Evolutionary conservation across 1,140 invertebrate genomes (phyloP).

Genomic region (Metaphire vulgaris): DNA sequence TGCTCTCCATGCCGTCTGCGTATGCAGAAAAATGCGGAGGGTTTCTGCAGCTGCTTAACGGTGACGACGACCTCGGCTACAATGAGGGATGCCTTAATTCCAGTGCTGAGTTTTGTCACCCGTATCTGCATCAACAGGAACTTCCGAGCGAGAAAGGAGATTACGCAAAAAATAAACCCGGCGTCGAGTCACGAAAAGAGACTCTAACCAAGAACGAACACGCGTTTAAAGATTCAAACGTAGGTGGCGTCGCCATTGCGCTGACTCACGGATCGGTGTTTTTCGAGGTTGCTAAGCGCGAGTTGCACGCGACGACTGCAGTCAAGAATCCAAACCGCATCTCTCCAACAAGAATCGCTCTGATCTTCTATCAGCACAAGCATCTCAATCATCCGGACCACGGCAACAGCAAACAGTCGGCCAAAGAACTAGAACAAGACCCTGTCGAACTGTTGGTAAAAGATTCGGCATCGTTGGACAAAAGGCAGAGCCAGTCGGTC

Average conservation of each 20-base stretch:
- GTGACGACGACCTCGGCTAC: neutral
- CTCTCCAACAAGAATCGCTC: constrained; percentile 78
- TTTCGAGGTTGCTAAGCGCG: constrained; percentile 89
- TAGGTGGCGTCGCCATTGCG: constrained; percentile 88
- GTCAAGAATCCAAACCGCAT: constrained; percentile 74
- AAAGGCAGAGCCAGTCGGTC: neutral
- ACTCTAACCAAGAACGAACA: constrained; percentile 52
- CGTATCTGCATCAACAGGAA: neutral
- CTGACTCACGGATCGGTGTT: constrained; percentile 85
- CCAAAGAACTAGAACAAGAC: constrained; percentile 60
- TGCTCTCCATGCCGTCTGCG: too few relatives aligned
- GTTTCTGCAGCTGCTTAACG: neutral
- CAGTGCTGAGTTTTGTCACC: too few relatives aligned
- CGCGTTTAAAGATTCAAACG: constrained; percentile 77
- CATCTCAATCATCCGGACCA: constrained; percentile 79
- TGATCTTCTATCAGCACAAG: constrained; percentile 91
- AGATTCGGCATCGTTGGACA: neutral
- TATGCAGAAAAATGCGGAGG: neutral
- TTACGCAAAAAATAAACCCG: neutral
- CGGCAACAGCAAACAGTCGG: constrained; percentile 78
- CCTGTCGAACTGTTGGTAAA: neutral
- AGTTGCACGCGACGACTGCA: constrained; percentile 87
- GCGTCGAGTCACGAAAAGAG: neutral
- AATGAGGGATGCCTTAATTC: neutral
- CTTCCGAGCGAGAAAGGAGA: neutral